These are phyloP conservation scores for Dromaius novaehollandiae DNA, from an alignment of 2,113 vertebrate genomes.

Conservation along the genomic window DNA sequence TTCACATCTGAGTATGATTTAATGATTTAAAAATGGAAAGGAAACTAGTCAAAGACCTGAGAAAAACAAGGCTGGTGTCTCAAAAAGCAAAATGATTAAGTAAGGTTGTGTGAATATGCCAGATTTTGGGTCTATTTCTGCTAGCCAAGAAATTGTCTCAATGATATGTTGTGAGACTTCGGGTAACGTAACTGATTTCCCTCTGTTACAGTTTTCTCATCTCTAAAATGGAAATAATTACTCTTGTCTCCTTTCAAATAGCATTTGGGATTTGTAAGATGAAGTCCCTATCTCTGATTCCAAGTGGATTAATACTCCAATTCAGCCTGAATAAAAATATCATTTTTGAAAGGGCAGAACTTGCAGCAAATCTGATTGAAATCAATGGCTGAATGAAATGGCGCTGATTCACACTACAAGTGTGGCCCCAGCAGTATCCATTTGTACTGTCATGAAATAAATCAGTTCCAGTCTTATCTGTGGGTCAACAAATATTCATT, in stretches of 20 bases:
- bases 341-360: background rate
- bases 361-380: background rate
- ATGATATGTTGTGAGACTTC: background rate
- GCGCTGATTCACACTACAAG: background rate
- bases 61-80: background rate
- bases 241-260: background rate
- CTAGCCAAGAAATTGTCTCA: background rate
- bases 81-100: background rate
- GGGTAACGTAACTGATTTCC: background rate
- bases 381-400: background rate
- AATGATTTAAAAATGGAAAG: background rate
- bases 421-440: background rate
- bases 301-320: background rate
- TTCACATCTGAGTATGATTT: background rate
- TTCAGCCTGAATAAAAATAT: background rate
- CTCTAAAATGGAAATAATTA: conserved; percentile 12
- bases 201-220: background rate
- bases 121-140: background rate
- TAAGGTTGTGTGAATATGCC: background rate
- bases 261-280: background rate
- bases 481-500: background rate
- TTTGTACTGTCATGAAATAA: background rate
- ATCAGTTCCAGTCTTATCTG: background rate
- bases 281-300: background rate
- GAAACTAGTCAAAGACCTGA: background rate